Evolutionary conservation across 1,140 invertebrate species (phyloP), one percentile per base, ranked within the genome.

Genomic region (Neotoxoptera formosana): DNA sequence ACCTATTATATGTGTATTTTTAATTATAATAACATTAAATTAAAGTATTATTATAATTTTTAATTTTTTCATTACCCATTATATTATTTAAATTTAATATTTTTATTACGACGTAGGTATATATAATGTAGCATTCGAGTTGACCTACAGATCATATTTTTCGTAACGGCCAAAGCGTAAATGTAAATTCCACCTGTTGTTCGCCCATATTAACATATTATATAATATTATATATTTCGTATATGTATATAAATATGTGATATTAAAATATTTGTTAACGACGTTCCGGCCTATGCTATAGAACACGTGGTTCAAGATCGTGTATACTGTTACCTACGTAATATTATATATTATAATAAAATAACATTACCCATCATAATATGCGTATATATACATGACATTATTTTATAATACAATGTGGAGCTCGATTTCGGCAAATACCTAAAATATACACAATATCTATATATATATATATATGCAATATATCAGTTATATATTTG

Each of bases 81-180:
- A 30, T 47, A 51, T 51, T 48, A 41, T 41, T 41, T 41, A 41
- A 41, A 41, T 41, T 25, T 47, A 48, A 48, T 45, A 34, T 51
- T 30, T 34, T 30, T 34, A 89, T 60, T 56, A 51, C 36, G 25
- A 90, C 7, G 21, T 41, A 25, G 14, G n/a, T 48, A 21, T 51
- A 21, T 51, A 48, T 21, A 84, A 47, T 41, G 7, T 86, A 47
- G n/a, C 20, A 45, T 88, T 88, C n/a, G n/a, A 88, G 48, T 87
- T 87, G 41, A 87, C 84, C 84, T 53, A 53, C 48, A 89, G 48
- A 53, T 36, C n/a, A 89, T 89, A 89, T 53, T 89, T 89, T 53
- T 8, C 7, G 41, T 41, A 90, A 90, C 88, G 9, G 34, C 88
- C 8, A 56, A 56, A 34, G 7, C 25, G 23, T 87, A 9, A 90